phyloP scores from a whole-genome alignment of 1,140 invertebrate genomes.

The Papilio machaon region DNA sequence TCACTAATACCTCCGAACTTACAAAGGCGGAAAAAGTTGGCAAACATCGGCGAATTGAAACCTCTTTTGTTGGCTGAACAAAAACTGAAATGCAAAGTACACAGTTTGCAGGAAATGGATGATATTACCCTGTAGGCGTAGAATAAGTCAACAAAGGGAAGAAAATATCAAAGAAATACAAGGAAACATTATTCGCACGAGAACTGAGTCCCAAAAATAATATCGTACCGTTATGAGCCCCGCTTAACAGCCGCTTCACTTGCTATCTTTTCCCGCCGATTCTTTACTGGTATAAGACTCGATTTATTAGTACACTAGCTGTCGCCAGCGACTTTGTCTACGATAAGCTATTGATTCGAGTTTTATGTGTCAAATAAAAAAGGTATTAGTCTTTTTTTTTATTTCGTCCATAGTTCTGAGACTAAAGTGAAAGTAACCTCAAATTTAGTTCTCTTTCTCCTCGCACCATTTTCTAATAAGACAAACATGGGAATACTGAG shows the following conservation, averaged over 20 bases:
- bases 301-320: not conserved
- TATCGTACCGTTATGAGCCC: not conserved
- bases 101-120: constrained; percentile 7
- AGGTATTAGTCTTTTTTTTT: too few relatives aligned
- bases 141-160: constrained; percentile 17
- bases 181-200: constrained; percentile 26
- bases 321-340: not conserved
- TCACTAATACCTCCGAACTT: not conserved
- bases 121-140: constrained; percentile 20
- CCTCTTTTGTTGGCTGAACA: not conserved
- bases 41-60: not conserved
- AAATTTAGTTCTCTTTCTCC: too few relatives aligned
- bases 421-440: too few relatives aligned
- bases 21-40: not conserved
- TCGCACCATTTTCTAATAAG: too few relatives aligned
- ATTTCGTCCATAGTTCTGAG: too few relatives aligned
- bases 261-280: constrained; percentile 4
- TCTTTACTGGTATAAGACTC: not conserved
- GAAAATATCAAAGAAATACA: constrained; percentile 25
- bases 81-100: constrained; percentile 14
- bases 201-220: constrained; percentile 18
- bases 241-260: constrained; percentile 3
- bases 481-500: too few relatives aligned
- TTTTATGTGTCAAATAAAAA: not conserved
- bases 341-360: not conserved